Evolutionary conservation across 2,888 invertebrate genomes (phyloP), one percentile per base, ranked within the genome.

Genomic region (Gymnoscelis rufifasciata): DNA sequence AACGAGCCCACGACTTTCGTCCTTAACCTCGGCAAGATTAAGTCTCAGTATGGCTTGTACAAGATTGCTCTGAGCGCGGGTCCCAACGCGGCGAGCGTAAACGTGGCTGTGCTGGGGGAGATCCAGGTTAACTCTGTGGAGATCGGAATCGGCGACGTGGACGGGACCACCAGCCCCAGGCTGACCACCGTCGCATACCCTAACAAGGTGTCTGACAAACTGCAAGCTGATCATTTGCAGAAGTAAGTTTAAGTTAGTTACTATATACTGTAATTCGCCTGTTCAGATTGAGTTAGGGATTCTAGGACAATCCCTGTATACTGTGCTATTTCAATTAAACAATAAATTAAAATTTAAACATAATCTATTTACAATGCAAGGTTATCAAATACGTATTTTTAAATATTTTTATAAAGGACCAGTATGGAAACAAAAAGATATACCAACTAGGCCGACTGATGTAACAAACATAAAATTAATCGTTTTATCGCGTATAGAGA

Each of bases 191-290:
- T 98, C 3, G 76, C 87, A 0, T 92, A 93, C 70, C 95, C 95
- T 1, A 90, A 92, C 51, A 94, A 94, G 70, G 78, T 96, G 23
- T 64, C 87, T 0, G 90, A 91, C 33, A 84, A 89, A 7, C 82
- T 98, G 11, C 93, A 94, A 60, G 96, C 96, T 4, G 98, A 99
- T 83, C 92, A 93, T 58, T 93, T 96, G 63, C 98, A 98, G 78
- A 96, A 95, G 86, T 89, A 54, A 82, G 83, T 74, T n/a, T 44
- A 0, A 14, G 12, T 10, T 15, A 6, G 8, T n/a, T 14, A n/a
- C n/a, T 19, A 3, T 5, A 19, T 19, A 5, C 2, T 19, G 5
- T 19, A 2, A 2, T 5, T 19, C 19, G 2, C 19, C 5, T 19
- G 2, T 2, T 19, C 19, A 3, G 5, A 3, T 19, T 19, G 3